These are phyloP conservation scores for Prosopocoilus inquinatus DNA, from an alignment of 2,888 invertebrate species.

Conservation along the genomic window DNA sequence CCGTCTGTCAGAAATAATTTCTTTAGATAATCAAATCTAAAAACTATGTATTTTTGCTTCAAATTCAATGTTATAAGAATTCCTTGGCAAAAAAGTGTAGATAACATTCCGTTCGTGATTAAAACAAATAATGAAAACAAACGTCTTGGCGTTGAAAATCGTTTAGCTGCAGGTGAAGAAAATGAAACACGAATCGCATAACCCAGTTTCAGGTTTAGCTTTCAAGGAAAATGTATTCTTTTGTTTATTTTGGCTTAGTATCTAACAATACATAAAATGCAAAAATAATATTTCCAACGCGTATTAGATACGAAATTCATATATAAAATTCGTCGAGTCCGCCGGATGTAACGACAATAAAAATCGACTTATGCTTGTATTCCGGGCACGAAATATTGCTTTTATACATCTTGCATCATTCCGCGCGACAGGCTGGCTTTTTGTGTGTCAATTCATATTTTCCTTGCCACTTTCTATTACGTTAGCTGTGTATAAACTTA, in stretches of 20 bases:
- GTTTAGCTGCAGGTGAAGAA: no score
- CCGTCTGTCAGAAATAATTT: no score
- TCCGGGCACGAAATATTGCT: constrained; percentile 34
- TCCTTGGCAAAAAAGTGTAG: no score
- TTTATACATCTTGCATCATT: constrained; percentile 31
- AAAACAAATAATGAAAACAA: no score
- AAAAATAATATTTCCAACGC: constrained; percentile 14
- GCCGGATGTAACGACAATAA: constrained; percentile 30
- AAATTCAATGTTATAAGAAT: no score
- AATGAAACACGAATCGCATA: no score
- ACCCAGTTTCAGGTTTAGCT: no score
- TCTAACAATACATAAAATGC: constrained; percentile 7
- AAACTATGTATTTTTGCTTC: no score
- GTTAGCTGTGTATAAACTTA: constrained; percentile 25
- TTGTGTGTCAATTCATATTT: constrained; percentile 33
- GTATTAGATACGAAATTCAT: constrained; percentile 24
- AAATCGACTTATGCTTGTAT: constrained; percentile 31
- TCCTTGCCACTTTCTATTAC: constrained; percentile 27
- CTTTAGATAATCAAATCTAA: no score
- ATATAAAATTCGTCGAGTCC: constrained; percentile 21
- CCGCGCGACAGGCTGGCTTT: constrained; percentile 23
- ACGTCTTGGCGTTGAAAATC: no score
- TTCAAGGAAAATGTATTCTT: no score
- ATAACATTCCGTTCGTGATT: no score
- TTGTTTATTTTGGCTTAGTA: neutral